Percentiles rank a stretch among this genome's conserved stretches.
phyloP scores from a whole-genome alignment of 2,113 vertebrate species.

The Hippocampus zosterae region DNA sequence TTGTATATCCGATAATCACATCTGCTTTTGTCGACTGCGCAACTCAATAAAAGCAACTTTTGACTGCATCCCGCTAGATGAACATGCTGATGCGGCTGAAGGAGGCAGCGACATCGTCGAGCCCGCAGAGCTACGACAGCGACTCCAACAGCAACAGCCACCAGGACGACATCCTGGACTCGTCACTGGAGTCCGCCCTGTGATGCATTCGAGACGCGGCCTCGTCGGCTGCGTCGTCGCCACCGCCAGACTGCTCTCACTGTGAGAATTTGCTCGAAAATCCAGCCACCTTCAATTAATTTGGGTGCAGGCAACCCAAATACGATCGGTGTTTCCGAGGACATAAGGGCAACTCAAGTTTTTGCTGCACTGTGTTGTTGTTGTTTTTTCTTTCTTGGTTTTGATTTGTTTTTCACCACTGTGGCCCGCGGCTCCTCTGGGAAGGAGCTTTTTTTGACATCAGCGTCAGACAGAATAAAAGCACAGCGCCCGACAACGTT shows the following conservation, averaged over 20 bases:
- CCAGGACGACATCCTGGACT: slow-evolving; percentile 91
- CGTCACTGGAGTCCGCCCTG: slow-evolving; percentile 89
- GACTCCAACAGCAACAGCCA: slow-evolving; percentile 97
- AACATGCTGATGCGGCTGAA: slow-evolving; percentile 97
- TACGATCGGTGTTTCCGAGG: slow-evolving; percentile 66
- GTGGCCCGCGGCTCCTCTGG: slow-evolving; percentile 75
- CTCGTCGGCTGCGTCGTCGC: not conserved
- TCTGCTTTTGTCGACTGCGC: no score
- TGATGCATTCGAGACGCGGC: slow-evolving; percentile 62
- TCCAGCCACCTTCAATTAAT: slow-evolving; percentile 61
- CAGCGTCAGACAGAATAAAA: slow-evolving; percentile 42
- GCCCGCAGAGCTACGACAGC: slow-evolving; percentile 95
- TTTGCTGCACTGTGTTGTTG: slow-evolving; percentile 45
- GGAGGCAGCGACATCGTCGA: slow-evolving; percentile 93
- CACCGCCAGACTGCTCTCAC: slow-evolving; percentile 12
- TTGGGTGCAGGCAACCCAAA: slow-evolving; percentile 80
- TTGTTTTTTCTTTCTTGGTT: slow-evolving; percentile 6
- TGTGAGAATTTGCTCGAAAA: slow-evolving; percentile 40
- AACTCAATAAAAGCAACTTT: not conserved
- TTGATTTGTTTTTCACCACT: slow-evolving; percentile 56
- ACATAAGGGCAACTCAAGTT: slow-evolving; percentile 28
- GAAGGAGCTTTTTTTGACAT: slow-evolving; percentile 60
- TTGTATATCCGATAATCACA: no score
- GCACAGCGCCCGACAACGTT: slow-evolving; percentile 42
- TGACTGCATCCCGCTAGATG: slow-evolving; percentile 76